phyloP scores from a whole-genome alignment of 1,140 invertebrate species.

The Meloidogyne exigua region DNA sequence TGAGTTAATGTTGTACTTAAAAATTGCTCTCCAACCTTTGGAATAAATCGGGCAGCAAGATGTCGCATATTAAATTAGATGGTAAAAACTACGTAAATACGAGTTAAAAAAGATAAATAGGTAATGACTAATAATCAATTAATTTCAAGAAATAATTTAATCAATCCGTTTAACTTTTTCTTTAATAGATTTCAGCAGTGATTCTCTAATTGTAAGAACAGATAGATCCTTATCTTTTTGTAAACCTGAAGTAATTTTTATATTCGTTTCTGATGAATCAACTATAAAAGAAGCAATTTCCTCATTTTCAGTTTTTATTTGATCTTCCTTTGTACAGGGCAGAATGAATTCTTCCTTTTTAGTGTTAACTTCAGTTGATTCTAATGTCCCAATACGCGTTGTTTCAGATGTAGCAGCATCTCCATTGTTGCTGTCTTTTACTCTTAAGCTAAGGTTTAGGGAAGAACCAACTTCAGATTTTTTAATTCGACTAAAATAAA shows the following conservation, averaged over 20 bases:
- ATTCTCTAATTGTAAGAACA: slow-evolving; percentile 34
- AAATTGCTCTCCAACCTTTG: neutral
- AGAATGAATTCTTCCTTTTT: neutral
- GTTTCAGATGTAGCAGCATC: neutral
- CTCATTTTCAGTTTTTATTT: neutral
- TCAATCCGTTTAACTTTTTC: slow-evolving; percentile 51
- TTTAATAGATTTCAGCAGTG: slow-evolving; percentile 44
- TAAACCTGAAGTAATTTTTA: neutral
- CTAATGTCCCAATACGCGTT: neutral
- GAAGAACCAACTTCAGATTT: neutral
- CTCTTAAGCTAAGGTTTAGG: neutral
- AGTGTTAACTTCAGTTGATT: neutral
- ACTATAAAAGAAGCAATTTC: neutral
- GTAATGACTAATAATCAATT: neutral
- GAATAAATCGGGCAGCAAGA: neutral
- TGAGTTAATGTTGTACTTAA: neutral
- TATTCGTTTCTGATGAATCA: neutral
- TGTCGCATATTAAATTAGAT: neutral
- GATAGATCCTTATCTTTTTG: slow-evolving; percentile 16
- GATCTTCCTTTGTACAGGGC: neutral
- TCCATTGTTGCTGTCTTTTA: neutral
- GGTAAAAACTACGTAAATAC: neutral
- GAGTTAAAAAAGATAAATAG: neutral
- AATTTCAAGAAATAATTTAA: slow-evolving; percentile 4
- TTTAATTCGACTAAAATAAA: neutral